phyloP scores from a whole-genome alignment of 2,888 invertebrate species.

The Drosophila antonietae region DNA sequence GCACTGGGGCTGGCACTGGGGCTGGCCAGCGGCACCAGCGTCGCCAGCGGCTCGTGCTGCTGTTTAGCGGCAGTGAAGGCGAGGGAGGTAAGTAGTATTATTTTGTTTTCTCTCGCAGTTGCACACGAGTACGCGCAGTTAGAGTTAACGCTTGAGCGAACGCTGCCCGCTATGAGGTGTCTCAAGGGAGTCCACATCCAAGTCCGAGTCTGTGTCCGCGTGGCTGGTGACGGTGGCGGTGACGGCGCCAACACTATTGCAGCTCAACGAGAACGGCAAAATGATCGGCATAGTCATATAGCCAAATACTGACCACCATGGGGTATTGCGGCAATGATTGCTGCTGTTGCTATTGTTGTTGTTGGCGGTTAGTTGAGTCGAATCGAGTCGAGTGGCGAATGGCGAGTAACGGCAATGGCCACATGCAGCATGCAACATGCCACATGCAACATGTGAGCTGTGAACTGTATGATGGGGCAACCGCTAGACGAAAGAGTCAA shows the following conservation, averaged over 20 bases:
- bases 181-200: conserved; percentile 23
- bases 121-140: conserved; percentile 58
- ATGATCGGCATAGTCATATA: conserved; percentile 46
- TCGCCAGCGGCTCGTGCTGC: conserved; percentile 16
- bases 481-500: conserved; percentile 43
- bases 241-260: conserved; percentile 43
- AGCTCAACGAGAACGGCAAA: conserved; percentile 67
- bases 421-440: conserved; percentile 50
- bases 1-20: conserved; percentile 25
- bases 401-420: conserved; percentile 39
- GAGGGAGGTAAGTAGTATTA: not conserved
- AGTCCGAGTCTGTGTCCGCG: conserved; percentile 26
- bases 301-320: conserved; percentile 52
- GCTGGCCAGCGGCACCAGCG: conserved; percentile 22
- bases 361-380: not conserved
- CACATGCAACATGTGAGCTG: conserved; percentile 46
- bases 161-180: conserved; percentile 30
- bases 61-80: conserved; percentile 1
- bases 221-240: conserved; percentile 19
- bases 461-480: conserved; percentile 35
- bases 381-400: not conserved
- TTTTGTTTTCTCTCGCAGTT: conserved; percentile 32
- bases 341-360: not conserved
- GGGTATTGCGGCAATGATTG: conserved; percentile 54
- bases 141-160: conserved; percentile 59